These are phyloP conservation scores for Fissipunctia ypsillon DNA, from an alignment of 2,888 invertebrate species.

Conservation along the genomic window DNA sequence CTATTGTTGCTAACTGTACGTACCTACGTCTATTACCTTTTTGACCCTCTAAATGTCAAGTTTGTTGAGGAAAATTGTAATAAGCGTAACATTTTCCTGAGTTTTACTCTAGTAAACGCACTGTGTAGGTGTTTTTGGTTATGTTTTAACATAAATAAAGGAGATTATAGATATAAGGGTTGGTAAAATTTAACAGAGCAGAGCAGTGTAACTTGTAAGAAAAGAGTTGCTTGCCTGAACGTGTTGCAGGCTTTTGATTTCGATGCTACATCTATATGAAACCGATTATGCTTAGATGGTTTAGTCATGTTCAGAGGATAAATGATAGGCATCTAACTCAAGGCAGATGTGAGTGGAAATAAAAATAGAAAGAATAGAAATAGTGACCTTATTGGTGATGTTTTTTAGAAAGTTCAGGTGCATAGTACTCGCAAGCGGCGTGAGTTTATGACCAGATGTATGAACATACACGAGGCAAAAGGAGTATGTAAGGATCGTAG, in stretches of 20 bases:
- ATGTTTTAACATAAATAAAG: slow-evolving; percentile 9
- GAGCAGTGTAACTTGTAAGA: neutral
- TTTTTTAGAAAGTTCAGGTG: too few species aligned
- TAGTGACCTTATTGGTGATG: too few species aligned
- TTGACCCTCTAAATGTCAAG: slow-evolving; percentile 20
- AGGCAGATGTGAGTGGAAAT: too few species aligned
- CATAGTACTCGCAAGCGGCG: too few species aligned
- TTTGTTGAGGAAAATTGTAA: slow-evolving; percentile 36
- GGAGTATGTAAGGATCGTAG: too few species aligned
- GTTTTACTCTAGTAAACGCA: neutral
- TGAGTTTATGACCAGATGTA: too few species aligned
- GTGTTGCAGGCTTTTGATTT: neutral
- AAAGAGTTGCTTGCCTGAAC: too few species aligned
- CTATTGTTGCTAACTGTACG: too few species aligned
- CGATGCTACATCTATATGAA: neutral
- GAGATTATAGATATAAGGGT: neutral
- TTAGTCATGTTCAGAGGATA: too few species aligned
- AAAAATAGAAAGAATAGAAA: too few species aligned
- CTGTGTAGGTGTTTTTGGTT: neutral
- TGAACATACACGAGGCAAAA: too few species aligned
- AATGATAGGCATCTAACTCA: too few species aligned
- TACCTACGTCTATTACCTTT: slow-evolving; percentile 7
- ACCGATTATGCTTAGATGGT: neutral
- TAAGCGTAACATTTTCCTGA: slow-evolving; percentile 14
- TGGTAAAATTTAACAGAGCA: neutral